Conservation (phyloP, 2,888 invertebrate genomes). For the Panopea generosa region DNA sequence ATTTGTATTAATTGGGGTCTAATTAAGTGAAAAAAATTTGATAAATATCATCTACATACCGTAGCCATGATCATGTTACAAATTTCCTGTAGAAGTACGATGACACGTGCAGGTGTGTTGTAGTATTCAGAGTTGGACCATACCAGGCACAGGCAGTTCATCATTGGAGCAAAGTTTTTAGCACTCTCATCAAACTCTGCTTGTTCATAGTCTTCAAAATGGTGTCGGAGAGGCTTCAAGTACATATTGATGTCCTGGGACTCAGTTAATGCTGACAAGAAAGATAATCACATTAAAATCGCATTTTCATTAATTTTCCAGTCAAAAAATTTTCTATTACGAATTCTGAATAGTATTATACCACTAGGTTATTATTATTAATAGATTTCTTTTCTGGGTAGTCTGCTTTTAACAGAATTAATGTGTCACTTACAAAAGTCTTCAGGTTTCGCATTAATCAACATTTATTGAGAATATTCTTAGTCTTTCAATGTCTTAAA, state of each 20-base stretch:
- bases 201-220: conserved; percentile 90
- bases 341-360: too few species aligned
- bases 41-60: too few species aligned
- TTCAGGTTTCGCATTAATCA: too few species aligned
- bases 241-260: conserved; percentile 95
- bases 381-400: neutral
- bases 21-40: too few species aligned
- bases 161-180: conserved; percentile 91
- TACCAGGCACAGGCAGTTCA: conserved; percentile 94
- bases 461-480: too few species aligned
- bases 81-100: conserved; percentile 94
- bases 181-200: conserved; percentile 80
- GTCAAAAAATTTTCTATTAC: too few species aligned
- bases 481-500: too few species aligned
- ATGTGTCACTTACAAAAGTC: too few species aligned
- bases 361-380: too few species aligned
- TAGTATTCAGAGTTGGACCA: conserved; percentile 95
- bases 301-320: too few species aligned
- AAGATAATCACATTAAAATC: conserved; percentile 1
- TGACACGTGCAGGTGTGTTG: conserved; percentile 94
- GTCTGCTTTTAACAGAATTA: too few species aligned
- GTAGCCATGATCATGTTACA: conserved; percentile 95
- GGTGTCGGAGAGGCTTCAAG: conserved; percentile 92
- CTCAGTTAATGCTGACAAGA: conserved; percentile 91
- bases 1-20: too few species aligned